A percentile compares a stretch with the other conserved stretches of the same genome.
These are phyloP conservation scores for Punctoribates punctum DNA, from an alignment of 2,888 invertebrate species.

Conservation along the genomic window DNA sequence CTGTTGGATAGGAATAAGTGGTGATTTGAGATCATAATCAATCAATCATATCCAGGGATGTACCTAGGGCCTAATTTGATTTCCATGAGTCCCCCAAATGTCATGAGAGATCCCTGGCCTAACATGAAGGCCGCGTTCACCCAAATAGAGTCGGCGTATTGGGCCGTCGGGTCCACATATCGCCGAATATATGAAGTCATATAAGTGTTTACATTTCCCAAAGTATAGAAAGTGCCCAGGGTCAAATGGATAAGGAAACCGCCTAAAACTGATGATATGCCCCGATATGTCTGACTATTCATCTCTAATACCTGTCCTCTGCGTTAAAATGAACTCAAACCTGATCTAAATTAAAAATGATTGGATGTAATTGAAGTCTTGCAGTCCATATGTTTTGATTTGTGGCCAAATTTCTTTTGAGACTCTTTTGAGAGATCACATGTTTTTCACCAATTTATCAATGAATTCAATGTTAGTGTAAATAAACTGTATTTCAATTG, in stretches of 20 bases:
- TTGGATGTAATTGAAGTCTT: too few relatives aligned
- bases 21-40: neutral
- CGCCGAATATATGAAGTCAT: conserved; percentile 49
- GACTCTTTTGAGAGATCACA: too few relatives aligned
- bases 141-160: conserved; percentile 50
- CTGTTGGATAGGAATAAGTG: neutral
- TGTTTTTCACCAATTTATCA: too few relatives aligned
- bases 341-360: too few relatives aligned
- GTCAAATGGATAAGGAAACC: conserved; percentile 49
- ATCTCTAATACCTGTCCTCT: too few relatives aligned
- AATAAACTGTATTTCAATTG: too few relatives aligned
- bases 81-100: conserved; percentile 52
- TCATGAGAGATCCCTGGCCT: conserved; percentile 52
- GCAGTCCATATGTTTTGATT: too few relatives aligned
- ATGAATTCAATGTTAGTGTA: too few relatives aligned
- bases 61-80: conserved; percentile 50
- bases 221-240: conserved; percentile 49
- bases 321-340: too few relatives aligned
- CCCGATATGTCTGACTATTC: conserved; percentile 23
- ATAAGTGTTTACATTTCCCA: conserved; percentile 50
- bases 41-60: neutral
- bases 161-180: conserved; percentile 43
- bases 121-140: conserved; percentile 50
- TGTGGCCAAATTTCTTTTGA: too few relatives aligned
- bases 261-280: conserved; percentile 48